phyloP scores from a whole-genome alignment of 35 echinoderm and acorn worm genomes.

The Chiridota heheva region DNA sequence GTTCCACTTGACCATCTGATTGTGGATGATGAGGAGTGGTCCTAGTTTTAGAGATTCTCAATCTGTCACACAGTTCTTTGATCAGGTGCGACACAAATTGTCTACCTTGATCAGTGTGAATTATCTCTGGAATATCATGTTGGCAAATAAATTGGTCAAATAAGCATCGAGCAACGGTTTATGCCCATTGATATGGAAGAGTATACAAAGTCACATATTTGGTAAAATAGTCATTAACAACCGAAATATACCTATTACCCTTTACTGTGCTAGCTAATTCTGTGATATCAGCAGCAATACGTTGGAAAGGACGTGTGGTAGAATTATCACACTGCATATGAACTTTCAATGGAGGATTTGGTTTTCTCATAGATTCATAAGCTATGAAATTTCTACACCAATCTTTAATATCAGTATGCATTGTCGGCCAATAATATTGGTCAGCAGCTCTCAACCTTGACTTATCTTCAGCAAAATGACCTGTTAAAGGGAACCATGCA shows the following conservation, averaged over 20 bases:
- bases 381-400: neutral
- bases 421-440: too few relatives aligned
- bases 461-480: too few relatives aligned
- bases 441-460: too few relatives aligned
- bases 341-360: neutral
- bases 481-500: too few relatives aligned
- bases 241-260: slow-evolving; percentile 13
- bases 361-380: slow-evolving; percentile 5
- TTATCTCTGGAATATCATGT: slow-evolving; percentile 5
- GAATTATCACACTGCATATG: neutral
- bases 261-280: slow-evolving; percentile 20
- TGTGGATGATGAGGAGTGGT: slow-evolving; percentile 14
- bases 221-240: slow-evolving; percentile 10
- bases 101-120: slow-evolving; percentile 11
- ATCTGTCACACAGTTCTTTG: neutral
- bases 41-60: slow-evolving; percentile 13
- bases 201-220: slow-evolving; percentile 27
- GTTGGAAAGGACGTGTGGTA: slow-evolving; percentile 10
- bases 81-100: slow-evolving; percentile 10
- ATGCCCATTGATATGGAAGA: slow-evolving; percentile 7
- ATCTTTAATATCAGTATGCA: neutral
- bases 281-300: slow-evolving; percentile 3
- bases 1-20: neutral
- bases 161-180: slow-evolving; percentile 7
- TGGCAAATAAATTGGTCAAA: too few relatives aligned